Conservation (phyloP, 2,797 vertebrate genomes). For the Ceryle rudis region DNA sequence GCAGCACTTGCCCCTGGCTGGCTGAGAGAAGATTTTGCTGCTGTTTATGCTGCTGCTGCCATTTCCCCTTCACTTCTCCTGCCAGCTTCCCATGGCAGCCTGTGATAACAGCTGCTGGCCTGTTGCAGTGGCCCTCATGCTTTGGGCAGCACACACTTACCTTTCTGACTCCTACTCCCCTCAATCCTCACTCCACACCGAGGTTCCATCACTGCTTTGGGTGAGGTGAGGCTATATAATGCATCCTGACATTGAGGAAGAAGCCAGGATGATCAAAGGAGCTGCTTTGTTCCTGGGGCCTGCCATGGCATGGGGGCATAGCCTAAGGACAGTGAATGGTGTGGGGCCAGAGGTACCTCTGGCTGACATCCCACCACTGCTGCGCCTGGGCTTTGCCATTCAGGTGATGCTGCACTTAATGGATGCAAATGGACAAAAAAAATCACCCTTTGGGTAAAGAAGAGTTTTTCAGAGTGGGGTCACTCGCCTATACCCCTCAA, state of each 20-base stretch:
- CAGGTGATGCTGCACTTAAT: not conserved
- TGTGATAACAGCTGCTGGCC: not conserved
- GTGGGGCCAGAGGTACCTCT: not conserved
- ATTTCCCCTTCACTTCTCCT: not conserved
- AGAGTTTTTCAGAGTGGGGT: not conserved
- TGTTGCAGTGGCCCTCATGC: rapidly evolving
- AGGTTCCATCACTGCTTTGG: not conserved
- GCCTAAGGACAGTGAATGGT: not conserved
- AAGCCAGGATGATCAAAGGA: not conserved
- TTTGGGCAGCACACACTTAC: not conserved
- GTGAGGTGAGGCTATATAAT: not conserved
- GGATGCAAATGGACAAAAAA: not conserved
- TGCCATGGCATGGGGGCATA: rapidly evolving
- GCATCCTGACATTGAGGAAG: not conserved
- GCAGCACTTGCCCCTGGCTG: not conserved
- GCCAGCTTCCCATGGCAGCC: not conserved
- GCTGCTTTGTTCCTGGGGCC: not conserved
- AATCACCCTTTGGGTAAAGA: not conserved
- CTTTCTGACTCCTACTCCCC: not conserved
- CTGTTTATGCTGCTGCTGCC: not conserved
- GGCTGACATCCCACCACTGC: not conserved
- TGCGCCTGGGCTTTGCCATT: not conserved
- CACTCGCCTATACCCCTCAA: rapidly evolving
- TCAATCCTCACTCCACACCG: too few relatives aligned
- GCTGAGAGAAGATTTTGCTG: not conserved